phyloP scores from a whole-genome alignment of 2,113 vertebrate species.

The Bucco capensis region DNA sequence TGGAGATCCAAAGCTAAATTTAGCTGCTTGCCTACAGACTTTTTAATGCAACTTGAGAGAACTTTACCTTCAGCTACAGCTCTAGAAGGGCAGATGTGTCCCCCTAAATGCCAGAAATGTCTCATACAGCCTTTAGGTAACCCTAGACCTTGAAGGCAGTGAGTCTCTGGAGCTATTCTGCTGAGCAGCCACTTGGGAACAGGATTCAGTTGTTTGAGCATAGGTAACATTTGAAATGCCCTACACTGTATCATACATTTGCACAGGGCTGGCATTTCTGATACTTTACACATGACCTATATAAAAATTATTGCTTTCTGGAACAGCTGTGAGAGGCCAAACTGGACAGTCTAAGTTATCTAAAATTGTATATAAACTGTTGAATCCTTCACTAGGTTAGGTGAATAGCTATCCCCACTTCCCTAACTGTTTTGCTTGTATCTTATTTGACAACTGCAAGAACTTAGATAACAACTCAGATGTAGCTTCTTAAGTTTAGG shows the following conservation, averaged over 20 bases:
- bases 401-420: not conserved
- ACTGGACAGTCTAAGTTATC: not conserved
- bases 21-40: not conserved
- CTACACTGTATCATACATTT: not conserved
- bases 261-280: not conserved
- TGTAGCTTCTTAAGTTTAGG: not conserved
- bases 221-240: not conserved
- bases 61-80: not conserved
- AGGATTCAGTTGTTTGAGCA: not conserved
- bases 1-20: not conserved
- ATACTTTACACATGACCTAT: not conserved
- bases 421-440: not conserved
- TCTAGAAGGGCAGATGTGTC: not conserved
- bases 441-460: not conserved
- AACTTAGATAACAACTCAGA: not conserved
- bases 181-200: not conserved
- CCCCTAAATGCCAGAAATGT: not conserved
- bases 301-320: not conserved
- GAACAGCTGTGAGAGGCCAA: not conserved
- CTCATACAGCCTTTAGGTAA: not conserved
- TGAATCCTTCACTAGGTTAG: not conserved
- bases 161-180: not conserved
- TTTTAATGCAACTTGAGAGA: not conserved
- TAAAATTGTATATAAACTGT: not conserved
- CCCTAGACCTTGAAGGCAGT: not conserved